Conservation (phyloP, 2,888 invertebrate genomes). For the Penaeus monodon region DNA sequence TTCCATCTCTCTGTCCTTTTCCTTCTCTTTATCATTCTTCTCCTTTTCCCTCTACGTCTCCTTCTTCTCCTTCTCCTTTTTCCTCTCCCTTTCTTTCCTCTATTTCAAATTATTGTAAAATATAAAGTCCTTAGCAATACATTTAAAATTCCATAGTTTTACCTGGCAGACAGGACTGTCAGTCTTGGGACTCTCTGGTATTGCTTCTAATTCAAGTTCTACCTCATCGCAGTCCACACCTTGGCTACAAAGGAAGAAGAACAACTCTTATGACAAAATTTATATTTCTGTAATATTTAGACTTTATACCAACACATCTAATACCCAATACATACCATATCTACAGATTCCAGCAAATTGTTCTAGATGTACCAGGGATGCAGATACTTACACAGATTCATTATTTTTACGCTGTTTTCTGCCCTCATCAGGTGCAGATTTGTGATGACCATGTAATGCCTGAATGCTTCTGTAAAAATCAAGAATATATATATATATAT, state of each 20-base stretch:
- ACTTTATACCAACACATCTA: not conserved
- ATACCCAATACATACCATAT: not conserved
- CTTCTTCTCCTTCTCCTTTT: not conserved
- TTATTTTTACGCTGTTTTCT: constrained; percentile 38
- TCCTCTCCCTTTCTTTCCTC: not conserved
- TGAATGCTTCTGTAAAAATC: constrained; percentile 3
- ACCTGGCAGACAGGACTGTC: constrained; percentile 60
- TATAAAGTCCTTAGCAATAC: too few relatives aligned
- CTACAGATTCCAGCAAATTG: too few relatives aligned
- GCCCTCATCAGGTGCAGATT: constrained; percentile 23
- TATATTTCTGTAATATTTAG: too few relatives aligned
- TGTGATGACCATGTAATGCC: constrained; percentile 27
- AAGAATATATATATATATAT: not conserved
- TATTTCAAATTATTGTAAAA: too few relatives aligned
- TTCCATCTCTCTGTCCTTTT: too few relatives aligned
- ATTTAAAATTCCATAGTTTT: too few relatives aligned
- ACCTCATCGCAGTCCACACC: constrained; percentile 77
- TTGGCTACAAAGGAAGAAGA: constrained; percentile 10
- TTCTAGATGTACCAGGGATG: too few relatives aligned
- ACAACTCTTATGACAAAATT: not conserved
- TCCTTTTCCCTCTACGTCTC: too few relatives aligned
- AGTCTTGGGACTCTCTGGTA: constrained; percentile 86
- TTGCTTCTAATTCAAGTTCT: constrained; percentile 89
- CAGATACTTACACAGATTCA: not conserved
- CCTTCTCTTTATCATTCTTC: too few relatives aligned